Percentiles rank a stretch among this genome's conserved stretches.
These are phyloP conservation scores for Lasaia peninsularis DNA, from an alignment of 1,140 invertebrate species.

Conservation along the genomic window DNA sequence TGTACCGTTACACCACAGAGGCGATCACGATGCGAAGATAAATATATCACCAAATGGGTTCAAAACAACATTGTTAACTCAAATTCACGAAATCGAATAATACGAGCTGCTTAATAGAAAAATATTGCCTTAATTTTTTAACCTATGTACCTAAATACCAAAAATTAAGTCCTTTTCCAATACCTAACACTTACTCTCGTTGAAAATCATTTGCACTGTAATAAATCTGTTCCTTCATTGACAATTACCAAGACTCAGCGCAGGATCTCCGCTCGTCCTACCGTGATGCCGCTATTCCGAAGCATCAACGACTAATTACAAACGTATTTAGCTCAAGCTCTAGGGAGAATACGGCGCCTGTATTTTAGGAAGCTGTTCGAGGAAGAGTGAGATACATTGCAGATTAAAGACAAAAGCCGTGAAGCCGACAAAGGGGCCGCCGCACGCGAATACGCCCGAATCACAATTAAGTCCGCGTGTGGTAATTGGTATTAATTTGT, in stretches of 20 bases:
- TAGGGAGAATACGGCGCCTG: conserved; percentile 45
- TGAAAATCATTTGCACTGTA: too few species aligned
- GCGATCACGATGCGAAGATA: too few species aligned
- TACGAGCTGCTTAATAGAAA: too few species aligned
- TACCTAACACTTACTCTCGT: too few species aligned
- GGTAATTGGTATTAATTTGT: conserved; percentile 74
- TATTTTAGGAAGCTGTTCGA: conserved; percentile 74
- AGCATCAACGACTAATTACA: conserved; percentile 31
- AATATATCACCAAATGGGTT: too few species aligned
- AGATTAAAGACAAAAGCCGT: conserved; percentile 51
- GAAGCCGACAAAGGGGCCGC: conserved; percentile 66
- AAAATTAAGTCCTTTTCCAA: too few species aligned
- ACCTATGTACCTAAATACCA: too few species aligned
- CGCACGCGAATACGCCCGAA: conserved; percentile 69
- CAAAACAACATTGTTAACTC: too few species aligned
- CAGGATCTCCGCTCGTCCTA: conserved; percentile 68
- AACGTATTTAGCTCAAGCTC: conserved; percentile 39
- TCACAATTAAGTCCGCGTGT: conserved; percentile 73
- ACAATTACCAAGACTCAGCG: background rate
- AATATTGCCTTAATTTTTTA: too few species aligned
- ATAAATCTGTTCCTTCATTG: too few species aligned
- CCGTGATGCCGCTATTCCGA: conserved; percentile 61
- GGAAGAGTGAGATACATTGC: conserved; percentile 56
- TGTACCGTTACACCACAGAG: too few species aligned
- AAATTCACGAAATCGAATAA: too few species aligned